These are phyloP conservation scores for Lytechinus variegatus DNA, from an alignment of 35 echinoderm and acorn worm genomes.

Conservation along the genomic window DNA sequence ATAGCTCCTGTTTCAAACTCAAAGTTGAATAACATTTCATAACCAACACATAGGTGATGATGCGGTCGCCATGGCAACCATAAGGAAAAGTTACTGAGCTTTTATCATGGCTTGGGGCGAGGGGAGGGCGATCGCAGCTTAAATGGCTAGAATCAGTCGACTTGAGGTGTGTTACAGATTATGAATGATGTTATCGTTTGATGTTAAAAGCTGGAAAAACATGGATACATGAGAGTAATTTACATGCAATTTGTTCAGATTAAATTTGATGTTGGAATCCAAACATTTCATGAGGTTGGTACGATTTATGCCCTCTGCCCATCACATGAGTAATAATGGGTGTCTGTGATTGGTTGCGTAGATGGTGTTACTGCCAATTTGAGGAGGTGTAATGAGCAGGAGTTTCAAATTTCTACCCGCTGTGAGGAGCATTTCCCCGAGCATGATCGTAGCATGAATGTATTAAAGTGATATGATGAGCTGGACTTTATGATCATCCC, in stretches of 20 bases:
- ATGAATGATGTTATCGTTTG: background rate
- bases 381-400: conserved; percentile 8
- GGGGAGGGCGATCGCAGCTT: background rate
- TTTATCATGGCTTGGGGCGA: background rate
- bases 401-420: conserved; percentile 1
- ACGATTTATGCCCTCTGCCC: background rate
- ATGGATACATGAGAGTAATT: background rate
- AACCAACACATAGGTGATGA: background rate
- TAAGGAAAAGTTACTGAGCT: background rate
- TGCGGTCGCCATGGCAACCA: background rate
- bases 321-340: background rate
- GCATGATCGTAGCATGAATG: background rate
- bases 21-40: conserved; percentile 14
- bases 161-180: background rate
- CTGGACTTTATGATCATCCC: background rate
- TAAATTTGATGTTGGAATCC: background rate
- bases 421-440: background rate
- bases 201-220: background rate
- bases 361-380: conserved; percentile 10
- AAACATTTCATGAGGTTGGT: background rate
- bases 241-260: background rate
- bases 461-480: background rate
- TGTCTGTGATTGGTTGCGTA: background rate
- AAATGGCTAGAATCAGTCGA: background rate
- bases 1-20: background rate